A percentile compares a stretch with the other conserved stretches of the same genome.
Evolutionary conservation across 2,888 invertebrate genomes (phyloP).

Genomic region (Eulithis testata): DNA sequence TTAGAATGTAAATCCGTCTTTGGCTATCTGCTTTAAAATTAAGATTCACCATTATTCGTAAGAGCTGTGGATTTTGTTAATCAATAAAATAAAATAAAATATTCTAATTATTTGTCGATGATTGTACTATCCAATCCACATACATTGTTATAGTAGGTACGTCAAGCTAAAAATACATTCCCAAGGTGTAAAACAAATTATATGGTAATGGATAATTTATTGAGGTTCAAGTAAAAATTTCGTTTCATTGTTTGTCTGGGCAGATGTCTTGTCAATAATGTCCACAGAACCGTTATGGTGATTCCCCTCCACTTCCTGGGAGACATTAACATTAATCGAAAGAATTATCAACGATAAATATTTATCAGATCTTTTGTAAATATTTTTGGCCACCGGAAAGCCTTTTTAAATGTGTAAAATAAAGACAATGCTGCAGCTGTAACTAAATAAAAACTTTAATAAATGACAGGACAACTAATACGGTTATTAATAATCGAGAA

Average conservation of each 20-base stretch:
- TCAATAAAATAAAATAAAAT: too few relatives aligned
- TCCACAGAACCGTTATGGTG: constrained; percentile 31
- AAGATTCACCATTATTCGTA: too few relatives aligned
- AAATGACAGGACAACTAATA: constrained; percentile 43
- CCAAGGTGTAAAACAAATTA: constrained; percentile 30
- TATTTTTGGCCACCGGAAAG: constrained; percentile 32
- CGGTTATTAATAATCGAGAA: constrained; percentile 48
- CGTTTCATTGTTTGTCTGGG: constrained; percentile 7
- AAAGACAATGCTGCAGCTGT: constrained; percentile 10
- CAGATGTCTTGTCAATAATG: constrained; percentile 26
- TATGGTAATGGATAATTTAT: constrained; percentile 6
- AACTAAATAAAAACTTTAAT: constrained; percentile 39
- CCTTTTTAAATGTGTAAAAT: constrained; percentile 11
- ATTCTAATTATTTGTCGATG: constrained; percentile 16
- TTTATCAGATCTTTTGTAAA: constrained; percentile 37
- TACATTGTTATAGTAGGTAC: neutral
- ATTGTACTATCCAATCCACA: constrained; percentile 1
- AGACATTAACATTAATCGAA: constrained; percentile 32
- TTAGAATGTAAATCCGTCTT: too few relatives aligned
- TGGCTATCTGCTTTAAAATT: too few relatives aligned
- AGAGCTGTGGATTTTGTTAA: too few relatives aligned
- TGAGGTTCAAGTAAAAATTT: constrained; percentile 10
- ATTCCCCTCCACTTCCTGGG: constrained; percentile 36
- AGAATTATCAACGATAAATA: constrained; percentile 39
- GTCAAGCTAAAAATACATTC: constrained; percentile 18